Evolutionary conservation across 2,797 vertebrate genomes (phyloP).

Genomic region (Pteronotus mesoamericanus): DNA sequence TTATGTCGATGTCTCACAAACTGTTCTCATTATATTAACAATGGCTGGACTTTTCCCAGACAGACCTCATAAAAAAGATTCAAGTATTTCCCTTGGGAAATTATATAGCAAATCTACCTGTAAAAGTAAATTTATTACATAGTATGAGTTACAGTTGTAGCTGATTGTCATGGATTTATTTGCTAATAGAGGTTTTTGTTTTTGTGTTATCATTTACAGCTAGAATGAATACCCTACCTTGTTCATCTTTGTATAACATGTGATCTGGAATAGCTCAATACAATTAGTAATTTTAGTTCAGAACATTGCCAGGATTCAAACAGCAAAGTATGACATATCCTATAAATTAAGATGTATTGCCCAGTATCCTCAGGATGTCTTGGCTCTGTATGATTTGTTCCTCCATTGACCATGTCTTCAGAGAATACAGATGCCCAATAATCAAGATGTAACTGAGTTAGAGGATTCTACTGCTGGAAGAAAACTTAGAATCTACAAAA

Average conservation of each 20-base stretch:
- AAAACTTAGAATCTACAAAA: neutral
- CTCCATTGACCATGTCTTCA: neutral
- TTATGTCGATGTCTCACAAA: neutral
- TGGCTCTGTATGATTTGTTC: neutral
- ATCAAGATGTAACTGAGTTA: neutral
- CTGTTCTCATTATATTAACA: neutral
- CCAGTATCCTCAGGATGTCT: neutral
- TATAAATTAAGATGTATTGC: neutral
- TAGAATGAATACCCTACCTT: neutral
- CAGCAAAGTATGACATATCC: neutral
- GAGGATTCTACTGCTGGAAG: neutral
- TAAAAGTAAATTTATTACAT: neutral
- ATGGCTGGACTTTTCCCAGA: neutral
- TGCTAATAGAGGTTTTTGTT: neutral
- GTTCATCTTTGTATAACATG: neutral
- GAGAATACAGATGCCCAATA: neutral
- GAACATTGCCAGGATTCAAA: neutral
- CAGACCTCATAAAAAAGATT: neutral
- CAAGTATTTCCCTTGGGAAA: neutral
- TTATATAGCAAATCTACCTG: constrained; percentile 18
- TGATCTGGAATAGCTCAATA: constrained; percentile 40
- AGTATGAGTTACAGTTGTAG: neutral
- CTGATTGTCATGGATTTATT: neutral
- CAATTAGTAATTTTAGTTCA: constrained; percentile 15
- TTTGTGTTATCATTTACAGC: neutral